Evolutionary conservation across 2,888 invertebrate species (phyloP).

Genomic region (Xylota sylvarum): DNA sequence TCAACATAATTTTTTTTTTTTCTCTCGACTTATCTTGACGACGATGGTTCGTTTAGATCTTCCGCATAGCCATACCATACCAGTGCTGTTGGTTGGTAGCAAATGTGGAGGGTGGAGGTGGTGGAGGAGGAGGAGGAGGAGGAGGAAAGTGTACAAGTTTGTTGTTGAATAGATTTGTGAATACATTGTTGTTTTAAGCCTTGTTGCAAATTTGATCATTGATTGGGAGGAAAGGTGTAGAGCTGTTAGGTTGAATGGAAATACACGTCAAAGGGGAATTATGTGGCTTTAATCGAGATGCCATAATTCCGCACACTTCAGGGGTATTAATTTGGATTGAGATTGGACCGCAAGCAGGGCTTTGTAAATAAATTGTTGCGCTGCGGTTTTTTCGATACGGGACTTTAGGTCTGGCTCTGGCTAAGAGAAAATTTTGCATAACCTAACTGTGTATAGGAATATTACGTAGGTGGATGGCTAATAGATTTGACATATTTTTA

Average conservation of each 20-base stretch:
- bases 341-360: slow-evolving; percentile 1
- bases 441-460: neutral
- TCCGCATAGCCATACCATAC: slow-evolving; percentile 58
- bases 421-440: slow-evolving; percentile 26
- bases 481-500: slow-evolving; percentile 28
- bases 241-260: slow-evolving; percentile 7
- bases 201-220: slow-evolving; percentile 47
- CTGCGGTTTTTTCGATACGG: slow-evolving; percentile 11
- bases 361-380: neutral
- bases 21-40: slow-evolving; percentile 50
- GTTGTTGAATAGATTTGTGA: slow-evolving; percentile 30
- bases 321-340: slow-evolving; percentile 6
- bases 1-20: slow-evolving; percentile 45
- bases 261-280: slow-evolving; percentile 33
- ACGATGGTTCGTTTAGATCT: slow-evolving; percentile 64
- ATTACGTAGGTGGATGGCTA: slow-evolving; percentile 31
- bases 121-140: slow-evolving; percentile 3
- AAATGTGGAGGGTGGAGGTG: neutral
- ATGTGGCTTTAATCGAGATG: slow-evolving; percentile 44
- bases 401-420: slow-evolving; percentile 1
- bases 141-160: slow-evolving; percentile 34
- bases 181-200: slow-evolving; percentile 21
- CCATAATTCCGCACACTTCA: slow-evolving; percentile 36
- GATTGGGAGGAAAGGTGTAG: slow-evolving; percentile 23
- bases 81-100: slow-evolving; percentile 22